phyloP scores from a whole-genome alignment of 37 sponge, comb jelly and placozoan species.

The Corticium candelabrum region DNA sequence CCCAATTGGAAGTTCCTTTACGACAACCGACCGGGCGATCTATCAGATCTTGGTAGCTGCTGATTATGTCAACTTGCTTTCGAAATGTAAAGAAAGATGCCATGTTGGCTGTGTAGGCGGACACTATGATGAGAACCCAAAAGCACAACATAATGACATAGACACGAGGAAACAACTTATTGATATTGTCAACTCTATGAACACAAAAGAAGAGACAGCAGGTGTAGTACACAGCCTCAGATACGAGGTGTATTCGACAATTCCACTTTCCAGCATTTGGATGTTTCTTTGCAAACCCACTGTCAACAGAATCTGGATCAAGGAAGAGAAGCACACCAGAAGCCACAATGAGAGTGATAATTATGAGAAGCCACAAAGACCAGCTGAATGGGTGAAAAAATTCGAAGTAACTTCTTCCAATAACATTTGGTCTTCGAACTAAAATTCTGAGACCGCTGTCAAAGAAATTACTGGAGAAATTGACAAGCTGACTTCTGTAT shows the following conservation, averaged over 20 bases:
- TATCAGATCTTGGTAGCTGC: not conserved
- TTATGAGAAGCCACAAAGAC: not conserved
- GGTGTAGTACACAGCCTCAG: not conserved
- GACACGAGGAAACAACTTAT: not conserved
- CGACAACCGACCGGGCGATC: not conserved
- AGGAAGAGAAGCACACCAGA: not conserved
- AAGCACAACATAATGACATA: not conserved
- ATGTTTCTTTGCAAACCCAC: not conserved
- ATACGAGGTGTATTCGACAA: not conserved
- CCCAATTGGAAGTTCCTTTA: not conserved
- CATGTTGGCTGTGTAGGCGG: constrained; percentile 10
- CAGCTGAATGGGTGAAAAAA: not conserved
- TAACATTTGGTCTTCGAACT: not conserved
- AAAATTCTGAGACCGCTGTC: constrained; percentile 1
- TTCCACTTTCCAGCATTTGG: not conserved
- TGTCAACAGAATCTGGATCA: not conserved
- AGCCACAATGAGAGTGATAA: not conserved
- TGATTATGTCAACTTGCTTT: not conserved
- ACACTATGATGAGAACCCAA: not conserved
- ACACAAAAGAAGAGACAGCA: not conserved
- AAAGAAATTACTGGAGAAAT: not conserved
- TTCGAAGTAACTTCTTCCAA: not conserved
- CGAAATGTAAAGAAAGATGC: not conserved
- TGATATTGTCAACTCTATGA: constrained; percentile 1
- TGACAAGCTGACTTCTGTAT: not conserved